Conservation (phyloP, 2,113 vertebrate genomes). For the Haliaeetus leucogaster region DNA sequence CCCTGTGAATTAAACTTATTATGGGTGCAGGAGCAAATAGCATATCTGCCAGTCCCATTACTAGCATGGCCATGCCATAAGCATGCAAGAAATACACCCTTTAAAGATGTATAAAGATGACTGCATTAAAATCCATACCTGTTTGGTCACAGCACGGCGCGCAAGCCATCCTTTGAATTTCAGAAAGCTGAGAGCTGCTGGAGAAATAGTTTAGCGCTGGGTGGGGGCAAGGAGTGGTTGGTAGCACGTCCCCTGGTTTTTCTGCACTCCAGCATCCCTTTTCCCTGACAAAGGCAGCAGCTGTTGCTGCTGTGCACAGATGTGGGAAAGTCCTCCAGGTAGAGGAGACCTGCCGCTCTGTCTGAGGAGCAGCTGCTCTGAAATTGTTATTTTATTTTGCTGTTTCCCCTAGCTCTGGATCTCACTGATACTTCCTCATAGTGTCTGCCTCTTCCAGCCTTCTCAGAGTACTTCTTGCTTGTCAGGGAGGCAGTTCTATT, state of each 20-base stretch:
- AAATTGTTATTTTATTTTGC: not conserved
- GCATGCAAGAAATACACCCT: not conserved
- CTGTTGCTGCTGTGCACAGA: not conserved
- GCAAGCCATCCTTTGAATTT: not conserved
- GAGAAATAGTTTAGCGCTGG: not conserved
- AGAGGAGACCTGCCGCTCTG: not conserved
- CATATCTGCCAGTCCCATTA: not conserved
- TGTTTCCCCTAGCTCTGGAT: not conserved
- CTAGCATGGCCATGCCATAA: not conserved
- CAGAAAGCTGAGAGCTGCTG: not conserved
- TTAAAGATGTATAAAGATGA: not conserved
- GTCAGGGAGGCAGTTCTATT: not conserved
- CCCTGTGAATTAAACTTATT: not conserved
- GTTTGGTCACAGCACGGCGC: fast-evolving
- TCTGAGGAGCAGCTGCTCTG: not conserved
- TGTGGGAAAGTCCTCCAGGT: not conserved
- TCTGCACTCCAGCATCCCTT: not conserved
- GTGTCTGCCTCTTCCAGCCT: not conserved
- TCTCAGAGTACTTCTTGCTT: not conserved
- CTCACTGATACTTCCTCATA: not conserved
- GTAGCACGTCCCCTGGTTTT: not conserved
- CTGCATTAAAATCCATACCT: not conserved
- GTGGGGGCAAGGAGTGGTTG: not conserved
- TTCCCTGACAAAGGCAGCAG: not conserved
- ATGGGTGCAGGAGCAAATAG: not conserved